Evolutionary conservation across 2,797 vertebrate genomes (phyloP), one percentile per base, ranked within the genome.

Genomic region (Cossypha dichroa): DNA sequence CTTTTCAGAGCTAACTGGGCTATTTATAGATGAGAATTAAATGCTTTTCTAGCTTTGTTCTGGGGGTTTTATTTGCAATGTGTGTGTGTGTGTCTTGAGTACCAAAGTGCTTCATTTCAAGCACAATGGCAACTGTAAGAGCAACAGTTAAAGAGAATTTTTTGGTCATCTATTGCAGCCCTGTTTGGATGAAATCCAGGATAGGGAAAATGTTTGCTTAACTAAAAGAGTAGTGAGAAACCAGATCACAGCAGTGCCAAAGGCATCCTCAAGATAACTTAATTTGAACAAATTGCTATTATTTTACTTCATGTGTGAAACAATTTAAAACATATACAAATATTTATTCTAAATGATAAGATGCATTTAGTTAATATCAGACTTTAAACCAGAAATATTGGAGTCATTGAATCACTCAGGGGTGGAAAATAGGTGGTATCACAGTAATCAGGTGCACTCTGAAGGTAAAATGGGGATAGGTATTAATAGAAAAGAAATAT

Each of bases 11-110:
- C 40, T 85, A 75, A 34, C 78, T 63, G 64, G 7, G 55, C 82
- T 91, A 80, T 86, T 96, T 93, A 90, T 46, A 75, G 62, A 78
- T 9, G 43, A 66, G 46, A 85, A 92, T 72, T 28, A 62, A 83
- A 23, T 52, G 34, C 19, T 88, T 91, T 91, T 77, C 56, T 88
- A 76, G 51, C 72, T 88, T 91, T 88, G 36, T 95, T 94, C 81
- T 77, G 49, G 18, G 33, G 16, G 1, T 11, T 79, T 82, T 70
- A 70, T 79, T 82, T 77, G 40, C 67, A 82, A n/a, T 36, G 36
- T 1, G 5, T 34, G 23, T 41, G 43, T 67, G 34, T 74, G 56
- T 48, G 22, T 29, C 59, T 73, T 52, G 43, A 84, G 62, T 23
- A 70, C 41, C 2, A 1, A 85, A 85, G 33, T 26, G 41, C 33